phyloP scores from a whole-genome alignment of 2,888 invertebrate genomes.

The Phlogophora meticulosa region DNA sequence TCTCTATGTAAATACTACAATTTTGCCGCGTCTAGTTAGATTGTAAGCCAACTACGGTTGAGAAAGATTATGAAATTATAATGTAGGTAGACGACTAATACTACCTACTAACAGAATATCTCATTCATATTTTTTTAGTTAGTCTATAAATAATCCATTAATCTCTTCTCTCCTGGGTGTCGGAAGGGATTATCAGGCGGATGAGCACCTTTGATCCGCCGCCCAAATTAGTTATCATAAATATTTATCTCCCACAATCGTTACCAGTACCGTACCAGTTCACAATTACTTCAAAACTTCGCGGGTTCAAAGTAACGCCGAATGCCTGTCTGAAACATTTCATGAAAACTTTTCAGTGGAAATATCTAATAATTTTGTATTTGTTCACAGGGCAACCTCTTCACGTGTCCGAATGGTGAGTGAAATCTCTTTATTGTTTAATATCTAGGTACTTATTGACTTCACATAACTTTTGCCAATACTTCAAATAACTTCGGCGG shows the following conservation, averaged over 20 bases:
- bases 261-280: neutral
- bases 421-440: conserved; percentile 68
- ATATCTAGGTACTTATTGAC: conserved; percentile 43
- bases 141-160: conserved; percentile 20
- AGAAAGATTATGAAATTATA: neutral
- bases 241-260: conserved; percentile 7
- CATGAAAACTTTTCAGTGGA: conserved; percentile 33
- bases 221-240: conserved; percentile 11
- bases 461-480: conserved; percentile 63
- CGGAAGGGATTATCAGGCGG: neutral
- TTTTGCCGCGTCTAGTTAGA: neutral
- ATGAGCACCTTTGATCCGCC: conserved; percentile 26
- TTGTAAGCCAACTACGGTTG: neutral
- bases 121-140: neutral
- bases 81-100: neutral
- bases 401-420: conserved; percentile 94
- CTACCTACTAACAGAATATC: neutral
- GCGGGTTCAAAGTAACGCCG: conserved; percentile 30
- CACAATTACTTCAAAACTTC: conserved; percentile 27
- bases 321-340: conserved; percentile 23
- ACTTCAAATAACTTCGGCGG: conserved; percentile 60
- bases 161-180: neutral
- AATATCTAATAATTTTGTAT: conserved; percentile 61
- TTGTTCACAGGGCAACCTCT: conserved; percentile 92
- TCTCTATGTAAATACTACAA: neutral